Conservation (phyloP, 2,888 invertebrate species). For the Himalopsyche anomala region DNA sequence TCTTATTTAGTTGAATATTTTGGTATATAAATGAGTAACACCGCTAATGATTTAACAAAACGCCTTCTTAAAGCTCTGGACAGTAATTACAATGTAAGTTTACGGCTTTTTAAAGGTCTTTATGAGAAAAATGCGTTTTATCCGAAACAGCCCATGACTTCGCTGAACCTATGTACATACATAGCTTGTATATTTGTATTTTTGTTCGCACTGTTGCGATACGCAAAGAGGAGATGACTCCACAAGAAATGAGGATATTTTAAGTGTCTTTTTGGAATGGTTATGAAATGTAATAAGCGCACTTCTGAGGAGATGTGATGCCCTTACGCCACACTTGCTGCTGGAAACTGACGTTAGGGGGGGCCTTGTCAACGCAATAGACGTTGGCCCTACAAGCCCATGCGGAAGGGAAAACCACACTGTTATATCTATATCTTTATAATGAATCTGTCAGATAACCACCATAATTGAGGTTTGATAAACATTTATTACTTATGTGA, state of each 20-base stretch:
- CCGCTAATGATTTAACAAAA: slow-evolving; percentile 94
- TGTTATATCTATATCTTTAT: not conserved
- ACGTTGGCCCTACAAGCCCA: slow-evolving; percentile 39
- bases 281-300: slow-evolving; percentile 40
- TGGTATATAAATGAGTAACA: slow-evolving; percentile 87
- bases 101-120: slow-evolving; percentile 66
- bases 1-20: slow-evolving; percentile 79
- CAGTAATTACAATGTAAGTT: slow-evolving; percentile 98
- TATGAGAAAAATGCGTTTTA: slow-evolving; percentile 61
- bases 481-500: slow-evolving; percentile 51
- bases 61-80: slow-evolving; percentile 97
- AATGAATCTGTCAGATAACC: slow-evolving; percentile 4
- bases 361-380: slow-evolving; percentile 50
- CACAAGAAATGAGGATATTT: slow-evolving; percentile 45
- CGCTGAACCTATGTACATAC: slow-evolving; percentile 55
- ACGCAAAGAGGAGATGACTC: slow-evolving; percentile 28
- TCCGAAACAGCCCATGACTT: slow-evolving; percentile 59
- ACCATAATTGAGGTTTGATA: slow-evolving; percentile 48
- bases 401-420: slow-evolving; percentile 37
- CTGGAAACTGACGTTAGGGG: slow-evolving; percentile 54
- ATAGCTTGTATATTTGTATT: slow-evolving; percentile 55
- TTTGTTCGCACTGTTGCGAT: slow-evolving; percentile 51
- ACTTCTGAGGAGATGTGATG: slow-evolving; percentile 51
- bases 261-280: slow-evolving; percentile 45
- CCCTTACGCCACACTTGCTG: slow-evolving; percentile 51